These are phyloP conservation scores for Ctenopoma kingsleyae DNA, from an alignment of 2,797 vertebrate genomes.

Conservation along the genomic window DNA sequence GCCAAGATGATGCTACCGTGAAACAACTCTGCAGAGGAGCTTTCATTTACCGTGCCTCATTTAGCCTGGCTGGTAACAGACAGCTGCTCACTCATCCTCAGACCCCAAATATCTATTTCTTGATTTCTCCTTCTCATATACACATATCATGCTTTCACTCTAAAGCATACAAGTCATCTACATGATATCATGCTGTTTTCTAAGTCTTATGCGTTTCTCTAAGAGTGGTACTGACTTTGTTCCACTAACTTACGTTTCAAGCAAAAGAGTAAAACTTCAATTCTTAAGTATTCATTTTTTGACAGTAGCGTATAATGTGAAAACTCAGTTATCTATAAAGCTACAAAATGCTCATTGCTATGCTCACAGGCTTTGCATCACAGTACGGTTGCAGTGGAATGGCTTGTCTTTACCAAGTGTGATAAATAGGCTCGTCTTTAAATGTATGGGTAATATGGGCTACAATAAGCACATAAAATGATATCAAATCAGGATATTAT, in stretches of 20 bases:
- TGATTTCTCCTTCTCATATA: background rate
- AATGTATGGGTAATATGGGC: background rate
- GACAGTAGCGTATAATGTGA: background rate
- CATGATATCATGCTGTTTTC: constrained; percentile 12
- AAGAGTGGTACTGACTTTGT: background rate
- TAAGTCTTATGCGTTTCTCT: background rate
- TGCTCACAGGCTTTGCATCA: background rate
- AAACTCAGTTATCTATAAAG: background rate
- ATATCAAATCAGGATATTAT: constrained; percentile 1
- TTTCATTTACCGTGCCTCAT: constrained; percentile 58
- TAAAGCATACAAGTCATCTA: background rate
- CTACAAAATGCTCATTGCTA: background rate
- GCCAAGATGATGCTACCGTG: constrained; percentile 35
- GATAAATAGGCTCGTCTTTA: background rate
- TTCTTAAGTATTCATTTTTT: background rate
- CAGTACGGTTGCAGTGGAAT: background rate
- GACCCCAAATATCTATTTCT: constrained; percentile 2
- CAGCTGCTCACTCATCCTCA: constrained; percentile 53
- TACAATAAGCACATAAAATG: background rate
- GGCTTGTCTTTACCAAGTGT: no score
- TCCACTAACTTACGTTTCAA: background rate
- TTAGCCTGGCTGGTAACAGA: constrained; percentile 56
- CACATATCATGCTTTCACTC: constrained; percentile 3
- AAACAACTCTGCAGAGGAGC: constrained; percentile 43
- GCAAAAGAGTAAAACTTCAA: background rate